A percentile compares a stretch with the other conserved stretches of the same genome.
phyloP scores from a whole-genome alignment of 1,140 invertebrate genomes.

The Zaprionus camerounensis region DNA sequence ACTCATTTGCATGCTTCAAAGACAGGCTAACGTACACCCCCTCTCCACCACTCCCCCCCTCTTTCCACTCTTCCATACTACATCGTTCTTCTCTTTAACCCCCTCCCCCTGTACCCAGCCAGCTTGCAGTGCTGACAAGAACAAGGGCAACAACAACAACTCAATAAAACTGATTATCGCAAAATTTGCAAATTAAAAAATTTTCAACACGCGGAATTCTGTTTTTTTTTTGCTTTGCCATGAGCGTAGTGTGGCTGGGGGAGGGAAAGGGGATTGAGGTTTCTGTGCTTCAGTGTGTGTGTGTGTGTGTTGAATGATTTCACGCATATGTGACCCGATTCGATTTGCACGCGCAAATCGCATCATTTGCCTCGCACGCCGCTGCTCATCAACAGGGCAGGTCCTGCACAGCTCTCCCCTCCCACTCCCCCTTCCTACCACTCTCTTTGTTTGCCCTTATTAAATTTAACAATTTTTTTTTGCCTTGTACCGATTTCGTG shows the following conservation, averaged over 20 bases:
- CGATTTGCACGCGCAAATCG: slow-evolving; percentile 68
- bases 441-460: slow-evolving; percentile 69
- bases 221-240: background rate
- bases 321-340: slow-evolving; percentile 79
- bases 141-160: slow-evolving; percentile 28
- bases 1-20: slow-evolving; percentile 68
- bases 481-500: slow-evolving; percentile 14
- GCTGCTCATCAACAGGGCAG: slow-evolving; percentile 29
- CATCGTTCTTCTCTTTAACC: background rate
- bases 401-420: background rate
- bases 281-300: background rate
- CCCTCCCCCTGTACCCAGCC: background rate
- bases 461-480: slow-evolving; percentile 74
- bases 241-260: background rate
- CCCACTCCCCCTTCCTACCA: background rate
- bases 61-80: background rate
- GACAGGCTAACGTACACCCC: slow-evolving; percentile 2
- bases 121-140: background rate
- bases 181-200: slow-evolving; percentile 75
- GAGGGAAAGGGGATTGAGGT: background rate
- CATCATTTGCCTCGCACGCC: slow-evolving; percentile 49
- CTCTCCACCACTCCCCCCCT: too few species aligned
- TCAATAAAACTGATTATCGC: slow-evolving; percentile 82
- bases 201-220: slow-evolving; percentile 29
- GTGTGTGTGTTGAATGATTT: slow-evolving; percentile 53